These are phyloP conservation scores for Sesamia nonagrioides DNA, from an alignment of 1,140 invertebrate genomes.

Conservation along the genomic window DNA sequence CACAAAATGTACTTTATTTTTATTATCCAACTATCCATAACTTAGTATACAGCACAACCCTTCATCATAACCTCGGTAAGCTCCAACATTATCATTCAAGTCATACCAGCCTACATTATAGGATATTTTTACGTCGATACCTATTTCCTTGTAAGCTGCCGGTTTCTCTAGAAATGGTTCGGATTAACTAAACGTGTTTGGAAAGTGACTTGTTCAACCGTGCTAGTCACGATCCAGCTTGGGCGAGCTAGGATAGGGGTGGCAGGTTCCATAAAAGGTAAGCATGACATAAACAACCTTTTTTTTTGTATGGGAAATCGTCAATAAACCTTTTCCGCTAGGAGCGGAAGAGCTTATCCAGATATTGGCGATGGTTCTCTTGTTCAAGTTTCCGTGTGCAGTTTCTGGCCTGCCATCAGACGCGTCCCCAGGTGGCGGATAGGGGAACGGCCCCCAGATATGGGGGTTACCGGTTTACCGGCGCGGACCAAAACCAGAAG, in stretches of 20 bases:
- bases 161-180: constrained; percentile 62
- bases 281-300: background rate
- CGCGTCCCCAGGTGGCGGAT: no score
- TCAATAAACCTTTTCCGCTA: no score
- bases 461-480: no score
- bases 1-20: background rate
- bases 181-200: constrained; percentile 63
- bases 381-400: no score
- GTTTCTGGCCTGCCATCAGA: no score
- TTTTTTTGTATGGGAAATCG: no score
- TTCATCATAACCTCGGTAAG: background rate
- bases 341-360: no score
- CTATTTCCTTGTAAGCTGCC: constrained; percentile 41
- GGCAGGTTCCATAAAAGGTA: background rate
- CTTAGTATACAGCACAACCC: background rate
- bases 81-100: background rate
- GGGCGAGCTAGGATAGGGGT: constrained; percentile 10
- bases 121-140: constrained; percentile 40
- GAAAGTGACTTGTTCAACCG: constrained; percentile 59
- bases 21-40: background rate
- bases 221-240: constrained; percentile 41
- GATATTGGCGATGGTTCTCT: no score
- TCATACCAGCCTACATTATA: background rate
- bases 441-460: no score
- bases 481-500: no score